Conservation (phyloP, 2,797 vertebrate species). For the Austrolebias charrua region DNA sequence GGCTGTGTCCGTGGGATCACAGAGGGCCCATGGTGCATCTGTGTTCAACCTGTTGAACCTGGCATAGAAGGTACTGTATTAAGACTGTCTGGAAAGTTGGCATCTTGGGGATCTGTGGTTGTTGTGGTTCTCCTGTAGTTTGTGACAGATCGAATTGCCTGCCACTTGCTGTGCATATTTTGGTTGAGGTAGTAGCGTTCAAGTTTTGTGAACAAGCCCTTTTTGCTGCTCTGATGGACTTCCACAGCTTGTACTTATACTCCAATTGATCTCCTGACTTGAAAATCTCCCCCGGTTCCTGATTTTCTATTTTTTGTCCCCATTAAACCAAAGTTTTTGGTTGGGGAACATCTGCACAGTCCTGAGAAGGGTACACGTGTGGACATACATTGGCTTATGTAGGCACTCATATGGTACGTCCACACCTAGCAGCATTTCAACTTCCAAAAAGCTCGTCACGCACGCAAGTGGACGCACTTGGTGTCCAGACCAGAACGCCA, state of each 20-base stretch:
- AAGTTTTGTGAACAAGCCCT: neutral
- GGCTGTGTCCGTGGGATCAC: neutral
- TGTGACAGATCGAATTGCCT: constrained; percentile 3
- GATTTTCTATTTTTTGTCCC: neutral
- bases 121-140: neutral
- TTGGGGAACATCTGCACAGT: neutral
- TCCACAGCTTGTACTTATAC: accelerated
- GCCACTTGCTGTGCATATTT: neutral
- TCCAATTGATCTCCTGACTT: neutral
- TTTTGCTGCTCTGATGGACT: constrained; percentile 1
- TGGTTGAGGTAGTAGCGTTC: no score
- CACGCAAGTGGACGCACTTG: no score
- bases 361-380: accelerated
- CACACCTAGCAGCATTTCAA: no score
- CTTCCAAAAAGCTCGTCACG: no score
- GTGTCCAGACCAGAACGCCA: no score
- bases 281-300: neutral
- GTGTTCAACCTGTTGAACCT: neutral
- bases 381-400: neutral
- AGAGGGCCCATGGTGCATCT: neutral
- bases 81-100: neutral
- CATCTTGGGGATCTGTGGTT: neutral
- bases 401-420: neutral
- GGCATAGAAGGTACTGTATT: neutral
- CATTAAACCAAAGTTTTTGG: neutral